Conservation (phyloP, 2,888 invertebrate genomes). For the Synergus japonicus region DNA sequence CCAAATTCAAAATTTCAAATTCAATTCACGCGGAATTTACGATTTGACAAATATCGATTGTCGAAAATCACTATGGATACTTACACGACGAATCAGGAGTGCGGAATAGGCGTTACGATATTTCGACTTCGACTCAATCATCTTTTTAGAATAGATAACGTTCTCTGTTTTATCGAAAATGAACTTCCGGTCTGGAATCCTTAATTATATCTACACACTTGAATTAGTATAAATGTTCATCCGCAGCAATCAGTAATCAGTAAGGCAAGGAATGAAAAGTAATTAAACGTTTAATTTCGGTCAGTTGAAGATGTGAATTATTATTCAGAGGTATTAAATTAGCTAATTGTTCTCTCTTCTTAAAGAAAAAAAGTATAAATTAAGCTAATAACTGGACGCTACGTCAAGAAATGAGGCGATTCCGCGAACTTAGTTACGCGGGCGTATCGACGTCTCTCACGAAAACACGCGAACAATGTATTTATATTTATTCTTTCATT, state of each 20-base stretch:
- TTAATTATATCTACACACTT: not conserved
- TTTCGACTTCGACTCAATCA: no score
- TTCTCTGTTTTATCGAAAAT: not conserved
- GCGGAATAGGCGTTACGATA: no score
- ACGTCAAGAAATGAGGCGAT: conserved; percentile 54
- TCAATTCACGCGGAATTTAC: no score
- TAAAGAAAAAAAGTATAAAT: not conserved
- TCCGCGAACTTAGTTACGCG: conserved; percentile 51
- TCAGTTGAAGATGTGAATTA: not conserved
- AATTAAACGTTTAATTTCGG: conserved; percentile 31
- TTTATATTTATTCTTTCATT: conserved; percentile 56
- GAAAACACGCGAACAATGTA: conserved; percentile 55
- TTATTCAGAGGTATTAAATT: not conserved
- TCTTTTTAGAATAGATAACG: no score
- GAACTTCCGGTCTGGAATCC: not conserved
- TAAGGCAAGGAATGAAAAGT: conserved; percentile 26
- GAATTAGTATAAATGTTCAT: conserved; percentile 32
- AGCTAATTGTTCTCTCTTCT: conserved; percentile 11
- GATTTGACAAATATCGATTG: no score
- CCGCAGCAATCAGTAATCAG: conserved; percentile 38
- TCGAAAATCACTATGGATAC: no score
- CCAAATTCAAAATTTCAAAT: no score
- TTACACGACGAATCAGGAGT: no score
- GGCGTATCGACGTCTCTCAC: conserved; percentile 50
- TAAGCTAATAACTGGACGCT: conserved; percentile 54